Conservation (phyloP, 2,797 vertebrate species). For the Botia almorhae region DNA sequence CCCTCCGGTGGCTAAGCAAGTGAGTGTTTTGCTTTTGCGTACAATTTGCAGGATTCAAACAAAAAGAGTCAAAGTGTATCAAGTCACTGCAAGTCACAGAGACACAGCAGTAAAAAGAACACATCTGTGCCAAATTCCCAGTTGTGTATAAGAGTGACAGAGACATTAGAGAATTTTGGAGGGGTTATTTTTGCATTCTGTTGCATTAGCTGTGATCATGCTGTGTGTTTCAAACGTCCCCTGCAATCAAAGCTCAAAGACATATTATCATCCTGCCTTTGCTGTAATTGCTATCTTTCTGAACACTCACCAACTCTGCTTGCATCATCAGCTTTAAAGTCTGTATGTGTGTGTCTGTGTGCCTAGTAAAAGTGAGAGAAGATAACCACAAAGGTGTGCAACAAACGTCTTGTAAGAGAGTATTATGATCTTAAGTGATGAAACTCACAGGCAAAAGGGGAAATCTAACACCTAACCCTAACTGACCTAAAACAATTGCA, state of each 20-base stretch:
- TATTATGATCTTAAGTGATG: constrained; percentile 9
- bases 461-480: not conserved
- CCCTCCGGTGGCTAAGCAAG: not conserved
- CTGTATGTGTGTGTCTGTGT: not conserved
- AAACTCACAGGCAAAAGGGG: constrained; percentile 11
- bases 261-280: constrained; percentile 29
- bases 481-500: not conserved
- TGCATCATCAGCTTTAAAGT: constrained; percentile 12
- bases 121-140: not conserved
- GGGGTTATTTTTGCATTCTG: not conserved
- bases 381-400: not conserved
- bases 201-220: constrained; percentile 23
- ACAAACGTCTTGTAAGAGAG: not conserved
- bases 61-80: not conserved
- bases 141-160: not conserved
- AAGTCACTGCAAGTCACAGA: not conserved
- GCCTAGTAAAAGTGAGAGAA: not conserved
- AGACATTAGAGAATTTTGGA: not conserved
- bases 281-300: constrained; percentile 21
- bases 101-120: not conserved
- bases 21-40: not conserved
- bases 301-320: constrained; percentile 15
- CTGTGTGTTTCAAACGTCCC: constrained; percentile 18
- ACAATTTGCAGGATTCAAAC: not conserved
- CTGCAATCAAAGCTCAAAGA: constrained; percentile 36